These are phyloP conservation scores for Streblospio benedicti DNA, from an alignment of 1,140 invertebrate species.

Conservation along the genomic window DNA sequence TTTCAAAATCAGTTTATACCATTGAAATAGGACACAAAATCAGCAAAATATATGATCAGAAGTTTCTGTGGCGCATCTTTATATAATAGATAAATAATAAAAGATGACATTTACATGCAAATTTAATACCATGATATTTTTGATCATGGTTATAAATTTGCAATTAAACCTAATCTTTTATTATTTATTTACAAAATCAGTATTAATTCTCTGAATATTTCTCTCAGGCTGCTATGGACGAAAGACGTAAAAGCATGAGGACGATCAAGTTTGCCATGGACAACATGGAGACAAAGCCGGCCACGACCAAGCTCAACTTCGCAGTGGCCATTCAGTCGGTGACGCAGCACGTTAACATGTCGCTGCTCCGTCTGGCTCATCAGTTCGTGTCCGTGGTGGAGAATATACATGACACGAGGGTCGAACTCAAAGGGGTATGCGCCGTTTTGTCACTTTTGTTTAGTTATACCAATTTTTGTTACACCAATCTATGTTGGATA, in stretches of 20 bases:
- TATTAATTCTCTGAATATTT: conserved; percentile 67
- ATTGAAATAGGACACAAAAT: no score
- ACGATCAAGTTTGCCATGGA: conserved; percentile 35
- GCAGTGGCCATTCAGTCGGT: conserved; percentile 36
- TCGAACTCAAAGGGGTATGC: conserved; percentile 60
- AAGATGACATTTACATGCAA: no score
- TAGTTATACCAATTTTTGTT: no score
- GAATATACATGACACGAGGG: conserved; percentile 88
- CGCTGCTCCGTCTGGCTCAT: conserved; percentile 79
- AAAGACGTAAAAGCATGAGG: background rate
- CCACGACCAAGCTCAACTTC: conserved; percentile 33
- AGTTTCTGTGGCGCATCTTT: no score
- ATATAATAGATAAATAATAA: no score
- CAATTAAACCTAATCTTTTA: no score
- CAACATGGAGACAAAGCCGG: conserved; percentile 44
- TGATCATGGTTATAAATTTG: no score
- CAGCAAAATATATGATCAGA: no score
- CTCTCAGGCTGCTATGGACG: background rate
- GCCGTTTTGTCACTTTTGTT: no score
- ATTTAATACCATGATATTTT: no score
- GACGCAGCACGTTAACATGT: conserved; percentile 76
- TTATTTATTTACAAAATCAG: no score
- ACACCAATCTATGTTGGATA: background rate
- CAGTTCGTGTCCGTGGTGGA: conserved; percentile 97
- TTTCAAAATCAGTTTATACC: no score